These are phyloP conservation scores for Synanthedon tipuliformis DNA, from an alignment of 2,888 invertebrate species.

Conservation along the genomic window DNA sequence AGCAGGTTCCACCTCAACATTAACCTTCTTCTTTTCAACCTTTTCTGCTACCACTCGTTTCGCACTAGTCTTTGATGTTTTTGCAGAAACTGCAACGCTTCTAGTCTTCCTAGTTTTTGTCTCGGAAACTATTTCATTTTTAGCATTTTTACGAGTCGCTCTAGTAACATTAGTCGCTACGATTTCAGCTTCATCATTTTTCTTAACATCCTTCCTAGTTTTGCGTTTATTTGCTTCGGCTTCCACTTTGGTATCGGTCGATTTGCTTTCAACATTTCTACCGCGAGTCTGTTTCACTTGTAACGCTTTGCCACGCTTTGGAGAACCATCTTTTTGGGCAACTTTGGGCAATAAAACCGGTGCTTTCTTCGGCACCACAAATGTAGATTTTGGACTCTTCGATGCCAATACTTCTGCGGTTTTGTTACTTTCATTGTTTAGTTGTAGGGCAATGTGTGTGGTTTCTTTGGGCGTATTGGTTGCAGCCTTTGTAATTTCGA, in stretches of 20 bases:
- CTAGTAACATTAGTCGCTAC: not conserved
- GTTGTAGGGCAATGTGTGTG: not conserved
- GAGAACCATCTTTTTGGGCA: conserved; percentile 6
- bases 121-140: not conserved
- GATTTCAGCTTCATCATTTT: too few species aligned
- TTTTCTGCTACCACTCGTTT: not conserved
- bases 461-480: not conserved
- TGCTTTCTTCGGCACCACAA: conserved; percentile 33
- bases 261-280: not conserved
- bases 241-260: too few species aligned
- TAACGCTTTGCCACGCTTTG: conserved; percentile 2
- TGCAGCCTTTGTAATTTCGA: not conserved
- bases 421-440: conserved; percentile 1
- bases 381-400: conserved; percentile 22
- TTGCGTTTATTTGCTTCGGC: too few species aligned
- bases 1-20: too few species aligned
- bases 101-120: not conserved
- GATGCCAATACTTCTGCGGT: conserved; percentile 5
- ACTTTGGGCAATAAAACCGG: conserved; percentile 25
- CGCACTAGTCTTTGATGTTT: not conserved
- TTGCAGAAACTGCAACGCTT: not conserved
- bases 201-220: too few species aligned
- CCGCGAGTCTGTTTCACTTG: not conserved
- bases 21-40: too few species aligned
- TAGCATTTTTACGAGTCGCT: not conserved